Evolutionary conservation across 2,888 invertebrate genomes (phyloP), one percentile per base, ranked within the genome.

Genomic region (Cephalotes varians): DNA sequence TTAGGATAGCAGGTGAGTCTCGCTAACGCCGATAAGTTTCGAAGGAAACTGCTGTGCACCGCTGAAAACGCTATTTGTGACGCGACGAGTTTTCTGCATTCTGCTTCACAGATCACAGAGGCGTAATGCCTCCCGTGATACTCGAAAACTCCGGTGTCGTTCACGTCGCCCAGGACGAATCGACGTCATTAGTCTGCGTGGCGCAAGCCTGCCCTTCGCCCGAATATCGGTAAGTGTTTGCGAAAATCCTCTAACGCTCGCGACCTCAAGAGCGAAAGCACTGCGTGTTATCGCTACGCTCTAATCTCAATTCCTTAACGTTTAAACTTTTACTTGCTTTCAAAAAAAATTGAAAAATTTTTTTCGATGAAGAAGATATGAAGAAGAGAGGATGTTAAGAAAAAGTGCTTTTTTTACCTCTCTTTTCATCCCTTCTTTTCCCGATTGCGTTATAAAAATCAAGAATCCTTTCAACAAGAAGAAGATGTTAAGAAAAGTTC

Each of bases 161-260:
- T 44, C 96, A 96, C 89, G 97, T 97, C 67, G 96, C 96, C 71
- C 97, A 97, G 93, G 97, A 97, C 89, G 97, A 97, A 93, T 96
- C 96, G 76, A 97, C 97, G 7, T 97, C 97, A 79, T 94, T 98
- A 87, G 95, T 97, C 85, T 98, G 98, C 95, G 96, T 97, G 62
- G 97, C 97, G n/a, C 97, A 97, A 93, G 97, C 97, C 80, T 97
- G 97, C 94, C 97, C 97, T 81, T 95, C 97, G 58, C 97, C 97
- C n/a, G 97, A 96, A 95, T 96, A 97, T 95, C 96, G 97, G 97
- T 97, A 95, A 95, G 94, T 93, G 40, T 77, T 67, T 44, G 56
- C 67, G 56, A 56, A 69, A 65, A 12, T 6, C 54, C 10, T 56
- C 1, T 18, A 37, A 64, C 12, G 7, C 5, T n/a, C n/a, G 15